Base-by-base conservation (phyloP, 2,113 vertebrate species). In the Onychostruthus taczanowskii region DNA sequence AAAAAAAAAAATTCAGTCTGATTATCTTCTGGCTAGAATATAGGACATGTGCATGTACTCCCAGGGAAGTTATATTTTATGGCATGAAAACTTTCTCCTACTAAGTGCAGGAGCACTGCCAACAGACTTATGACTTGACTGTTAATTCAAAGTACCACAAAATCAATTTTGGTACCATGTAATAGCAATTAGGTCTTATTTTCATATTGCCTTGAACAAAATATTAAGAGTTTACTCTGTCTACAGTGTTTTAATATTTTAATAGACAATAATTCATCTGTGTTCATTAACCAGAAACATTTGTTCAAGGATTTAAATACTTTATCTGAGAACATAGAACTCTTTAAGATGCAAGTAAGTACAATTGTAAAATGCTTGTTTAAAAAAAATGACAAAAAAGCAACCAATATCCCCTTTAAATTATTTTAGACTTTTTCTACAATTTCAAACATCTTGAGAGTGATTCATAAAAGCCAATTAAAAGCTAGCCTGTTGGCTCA, bases 391-490 rank as follows among this genome's bases (percentile, higher is more conserved):
- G 27, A 58, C 23, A 6, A 47, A 85, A 90, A 68, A 81, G 17
- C 55, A 97, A 91, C 52, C 31, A 90, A 62, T 44, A 55, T 23
- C 20, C 16, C 9, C 46, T 74, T 78, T 59, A 84, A 94, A 87
- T 52, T 27, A 87, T 62, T 81, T 91, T 74, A 55, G 21, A 10
- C 39, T 80, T 94, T 37, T 56, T 81, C 47, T 92, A 67, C 24
- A 26, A 66, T 80, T 89, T 96, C 61, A 92, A 90, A 66, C 37
- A 85, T 44, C 39, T 83, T 93, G 83, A 96, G 97, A 80, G 63
- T 49, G 56, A 67, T 95, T 96, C 87, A 84, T 96, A 70, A 96
- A 96, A 96, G 92, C 73, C 95, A 97, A 97, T 98, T 97, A 97
- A 97, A 96, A 94, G n/a, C 55, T 92, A 84, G 77, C 89, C 94